phyloP scores from a whole-genome alignment of 2,888 invertebrate species.

The Caenorhabditis wallacei region DNA sequence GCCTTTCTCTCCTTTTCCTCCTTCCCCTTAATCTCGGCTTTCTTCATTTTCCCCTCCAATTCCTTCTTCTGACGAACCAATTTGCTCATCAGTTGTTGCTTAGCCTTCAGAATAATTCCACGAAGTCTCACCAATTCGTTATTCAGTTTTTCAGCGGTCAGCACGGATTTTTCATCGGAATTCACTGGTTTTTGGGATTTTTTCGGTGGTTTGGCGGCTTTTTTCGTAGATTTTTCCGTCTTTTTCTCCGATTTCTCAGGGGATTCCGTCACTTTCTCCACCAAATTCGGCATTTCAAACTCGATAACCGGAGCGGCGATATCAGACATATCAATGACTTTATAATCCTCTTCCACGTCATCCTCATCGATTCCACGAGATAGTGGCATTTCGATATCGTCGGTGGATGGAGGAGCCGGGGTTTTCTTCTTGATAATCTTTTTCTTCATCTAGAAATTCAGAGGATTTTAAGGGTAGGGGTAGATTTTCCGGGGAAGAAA shows the following conservation, averaged over 20 bases:
- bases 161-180: background rate
- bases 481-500: background rate
- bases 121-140: constrained; percentile 57
- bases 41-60: constrained; percentile 42
- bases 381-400: constrained; percentile 47
- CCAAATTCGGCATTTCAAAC: constrained; percentile 60
- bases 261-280: background rate
- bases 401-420: background rate
- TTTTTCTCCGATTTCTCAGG: background rate
- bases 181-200: background rate
- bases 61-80: constrained; percentile 59
- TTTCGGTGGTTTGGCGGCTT: background rate
- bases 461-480: background rate
- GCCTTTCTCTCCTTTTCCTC: constrained; percentile 28
- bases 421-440: constrained; percentile 46
- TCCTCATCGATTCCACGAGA: constrained; percentile 19
- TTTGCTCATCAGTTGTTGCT: constrained; percentile 36
- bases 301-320: constrained; percentile 62
- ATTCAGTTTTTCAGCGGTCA: constrained; percentile 60
- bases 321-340: constrained; percentile 59
- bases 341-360: constrained; percentile 60
- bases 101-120: constrained; percentile 1
- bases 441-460: constrained; percentile 40
- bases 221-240: background rate
- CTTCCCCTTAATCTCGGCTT: constrained; percentile 10